These are phyloP conservation scores for Spisula subtruncata DNA, from an alignment of 2,888 invertebrate genomes.

Conservation along the genomic window DNA sequence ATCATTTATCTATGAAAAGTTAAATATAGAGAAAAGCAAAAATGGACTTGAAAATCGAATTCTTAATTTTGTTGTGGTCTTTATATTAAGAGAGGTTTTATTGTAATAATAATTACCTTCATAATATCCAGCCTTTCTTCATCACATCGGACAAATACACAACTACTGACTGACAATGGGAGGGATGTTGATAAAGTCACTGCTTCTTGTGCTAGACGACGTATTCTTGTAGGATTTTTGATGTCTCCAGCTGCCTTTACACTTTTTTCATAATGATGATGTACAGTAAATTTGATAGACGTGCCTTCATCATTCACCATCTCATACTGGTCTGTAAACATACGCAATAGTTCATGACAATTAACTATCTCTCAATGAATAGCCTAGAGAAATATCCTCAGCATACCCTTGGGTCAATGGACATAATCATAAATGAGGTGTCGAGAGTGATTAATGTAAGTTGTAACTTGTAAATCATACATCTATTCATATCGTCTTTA, in stretches of 20 bases:
- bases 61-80: no score
- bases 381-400: no score
- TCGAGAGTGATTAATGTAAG: no score
- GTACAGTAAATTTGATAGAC: conserved; percentile 93
- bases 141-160: conserved; percentile 98
- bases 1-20: no score
- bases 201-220: conserved; percentile 97
- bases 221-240: conserved; percentile 94
- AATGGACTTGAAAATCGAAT: no score
- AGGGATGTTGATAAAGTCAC: conserved; percentile 97
- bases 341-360: neutral
- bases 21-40: no score
- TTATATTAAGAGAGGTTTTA: no score
- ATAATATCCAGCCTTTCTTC: conserved; percentile 97
- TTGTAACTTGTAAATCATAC: no score
- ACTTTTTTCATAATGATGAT: conserved; percentile 91
- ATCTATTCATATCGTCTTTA: no score
- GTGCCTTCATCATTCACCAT: conserved; percentile 94
- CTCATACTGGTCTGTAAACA: conserved; percentile 94
- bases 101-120: conserved; percentile 91
- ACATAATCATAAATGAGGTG: no score
- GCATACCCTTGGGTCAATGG: no score
- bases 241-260: conserved; percentile 95
- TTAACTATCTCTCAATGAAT: neutral
- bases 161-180: conserved; percentile 96